These are phyloP conservation scores for Theodoxus fluviatilis DNA, from an alignment of 2,888 invertebrate genomes.

Conservation along the genomic window DNA sequence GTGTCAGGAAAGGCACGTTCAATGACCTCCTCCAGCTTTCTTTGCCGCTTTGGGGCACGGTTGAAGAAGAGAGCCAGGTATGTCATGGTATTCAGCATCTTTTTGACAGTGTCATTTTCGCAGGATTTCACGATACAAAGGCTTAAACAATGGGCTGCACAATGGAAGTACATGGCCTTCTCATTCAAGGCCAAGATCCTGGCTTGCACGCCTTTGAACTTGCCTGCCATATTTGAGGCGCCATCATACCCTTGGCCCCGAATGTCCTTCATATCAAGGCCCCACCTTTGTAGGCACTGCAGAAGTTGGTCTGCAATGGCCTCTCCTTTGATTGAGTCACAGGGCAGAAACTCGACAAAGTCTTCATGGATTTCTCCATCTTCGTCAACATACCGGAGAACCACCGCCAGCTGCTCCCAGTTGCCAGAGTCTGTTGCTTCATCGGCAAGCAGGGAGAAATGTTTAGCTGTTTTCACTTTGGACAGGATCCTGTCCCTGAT, in stretches of 20 bases:
- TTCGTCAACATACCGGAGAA: slow-evolving; percentile 26
- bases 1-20: too few relatives aligned
- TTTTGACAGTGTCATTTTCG: slow-evolving; percentile 26
- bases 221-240: slow-evolving; percentile 29
- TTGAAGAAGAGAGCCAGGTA: too few relatives aligned
- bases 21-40: too few relatives aligned
- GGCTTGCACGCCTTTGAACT: slow-evolving; percentile 31
- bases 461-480: slow-evolving; percentile 25
- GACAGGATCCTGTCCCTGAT: slow-evolving; percentile 27
- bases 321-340: slow-evolving; percentile 26
- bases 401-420: slow-evolving; percentile 33
- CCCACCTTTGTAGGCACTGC: background rate
- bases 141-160: slow-evolving; percentile 32
- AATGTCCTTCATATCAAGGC: slow-evolving; percentile 26
- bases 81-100: too few relatives aligned
- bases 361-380: slow-evolving; percentile 15
- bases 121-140: slow-evolving; percentile 31
- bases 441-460: slow-evolving; percentile 34
- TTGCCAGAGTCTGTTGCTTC: slow-evolving; percentile 34
- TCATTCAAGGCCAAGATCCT: slow-evolving; percentile 26
- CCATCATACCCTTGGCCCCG: slow-evolving; percentile 35
- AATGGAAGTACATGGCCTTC: slow-evolving; percentile 33
- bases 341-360: slow-evolving; percentile 26
- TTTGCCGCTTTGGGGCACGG: too few relatives aligned
- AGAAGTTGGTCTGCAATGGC: slow-evolving; percentile 25